A percentile compares a stretch with the other conserved stretches of the same genome.
Conservation (phyloP, 2,888 invertebrate genomes). For the Parnassius apollo region DNA sequence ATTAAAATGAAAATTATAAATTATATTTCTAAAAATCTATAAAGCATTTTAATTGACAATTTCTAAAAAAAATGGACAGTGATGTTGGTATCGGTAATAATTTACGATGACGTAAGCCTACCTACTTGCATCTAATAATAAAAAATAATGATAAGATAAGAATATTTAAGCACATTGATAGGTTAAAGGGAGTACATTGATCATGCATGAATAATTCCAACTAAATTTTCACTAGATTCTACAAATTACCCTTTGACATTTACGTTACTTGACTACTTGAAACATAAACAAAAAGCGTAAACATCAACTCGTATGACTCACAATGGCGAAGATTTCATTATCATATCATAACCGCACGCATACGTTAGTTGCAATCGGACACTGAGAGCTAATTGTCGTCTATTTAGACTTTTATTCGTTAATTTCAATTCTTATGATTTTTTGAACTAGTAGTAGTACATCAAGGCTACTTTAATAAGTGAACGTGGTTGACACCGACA, state of each 20-base stretch:
- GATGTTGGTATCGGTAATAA: constrained; percentile 19
- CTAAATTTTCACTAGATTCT: constrained; percentile 53
- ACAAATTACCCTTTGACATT: constrained; percentile 47
- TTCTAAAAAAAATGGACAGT: background rate
- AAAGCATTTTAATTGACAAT: too few species aligned
- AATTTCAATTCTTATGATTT: constrained; percentile 35
- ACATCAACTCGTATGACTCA: constrained; percentile 75
- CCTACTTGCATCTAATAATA: constrained; percentile 10
- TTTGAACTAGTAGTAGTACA: constrained; percentile 38
- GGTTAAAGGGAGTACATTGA: constrained; percentile 31
- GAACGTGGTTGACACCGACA: constrained; percentile 58
- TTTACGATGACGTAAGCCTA: constrained; percentile 21
- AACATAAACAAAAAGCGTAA: constrained; percentile 76
- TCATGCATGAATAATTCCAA: constrained; percentile 59
- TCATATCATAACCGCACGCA: constrained; percentile 69
- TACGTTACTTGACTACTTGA: constrained; percentile 36
- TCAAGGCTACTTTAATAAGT: constrained; percentile 57
- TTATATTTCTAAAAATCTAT: too few species aligned
- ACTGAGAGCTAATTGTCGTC: constrained; percentile 60
- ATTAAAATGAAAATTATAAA: too few species aligned
- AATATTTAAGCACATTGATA: constrained; percentile 41
- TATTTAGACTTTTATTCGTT: constrained; percentile 40
- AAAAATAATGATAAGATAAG: constrained; percentile 15
- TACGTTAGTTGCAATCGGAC: constrained; percentile 69
- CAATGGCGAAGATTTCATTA: constrained; percentile 77